Evolutionary conservation across 2,888 invertebrate species (phyloP).

Genomic region (Hemithea aestivaria): DNA sequence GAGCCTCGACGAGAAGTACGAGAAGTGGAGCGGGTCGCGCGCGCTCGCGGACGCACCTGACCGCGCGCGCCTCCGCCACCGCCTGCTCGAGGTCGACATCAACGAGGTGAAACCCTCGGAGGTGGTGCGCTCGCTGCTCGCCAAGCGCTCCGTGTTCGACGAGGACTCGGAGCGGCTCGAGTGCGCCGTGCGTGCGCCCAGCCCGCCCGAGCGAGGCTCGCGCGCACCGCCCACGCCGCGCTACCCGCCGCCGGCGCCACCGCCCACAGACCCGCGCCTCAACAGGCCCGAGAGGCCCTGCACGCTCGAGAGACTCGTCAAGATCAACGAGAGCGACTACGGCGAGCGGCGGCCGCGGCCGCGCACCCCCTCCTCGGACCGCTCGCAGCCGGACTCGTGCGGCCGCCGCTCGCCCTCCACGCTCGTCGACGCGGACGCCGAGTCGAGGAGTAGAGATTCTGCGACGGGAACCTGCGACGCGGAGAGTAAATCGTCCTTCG

Average conservation of each 20-base stretch:
- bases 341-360: constrained; percentile 74
- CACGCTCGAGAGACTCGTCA: constrained; percentile 37
- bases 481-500: constrained; percentile 23
- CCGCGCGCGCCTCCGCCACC: constrained; percentile 82
- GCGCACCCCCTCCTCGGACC: constrained; percentile 58
- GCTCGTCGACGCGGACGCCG: constrained; percentile 29
- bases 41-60: constrained; percentile 79
- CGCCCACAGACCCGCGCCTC: constrained; percentile 38
- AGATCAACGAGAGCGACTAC: constrained; percentile 45
- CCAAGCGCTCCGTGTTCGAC: constrained; percentile 96
- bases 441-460: constrained; percentile 39
- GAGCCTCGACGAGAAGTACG: constrained; percentile 95
- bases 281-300: constrained; percentile 40
- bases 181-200: constrained; percentile 92
- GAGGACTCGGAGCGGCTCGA: constrained; percentile 96
- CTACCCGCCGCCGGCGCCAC: constrained; percentile 75
- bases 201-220: constrained; percentile 49
- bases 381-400: constrained; percentile 32
- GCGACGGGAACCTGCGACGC: constrained; percentile 23
- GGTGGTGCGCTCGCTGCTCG: constrained; percentile 93
- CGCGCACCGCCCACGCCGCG: constrained; percentile 80
- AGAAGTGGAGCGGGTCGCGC: constrained; percentile 88
- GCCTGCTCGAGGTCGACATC: constrained; percentile 88
- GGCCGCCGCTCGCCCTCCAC: constrained; percentile 37
- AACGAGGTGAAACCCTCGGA: constrained; percentile 94